Base-by-base conservation (phyloP, 2,888 invertebrate genomes). In the Clepsis dumicolana region DNA sequence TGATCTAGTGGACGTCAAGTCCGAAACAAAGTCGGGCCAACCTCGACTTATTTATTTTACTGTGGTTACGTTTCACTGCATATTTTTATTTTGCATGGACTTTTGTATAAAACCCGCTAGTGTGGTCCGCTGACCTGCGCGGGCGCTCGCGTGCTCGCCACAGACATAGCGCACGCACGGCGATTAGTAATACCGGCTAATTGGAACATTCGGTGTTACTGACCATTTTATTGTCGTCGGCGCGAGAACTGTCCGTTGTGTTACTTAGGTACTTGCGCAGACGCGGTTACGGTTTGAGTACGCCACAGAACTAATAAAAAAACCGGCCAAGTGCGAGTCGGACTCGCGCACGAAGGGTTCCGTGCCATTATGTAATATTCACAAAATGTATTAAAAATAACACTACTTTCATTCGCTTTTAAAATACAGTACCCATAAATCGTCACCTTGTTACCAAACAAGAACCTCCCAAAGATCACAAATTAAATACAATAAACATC, bases 91-190 rank as follows among this genome's bases (percentile, higher is more conserved):
- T 41, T 16, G 8, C 35, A n/a, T n/a, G n/a, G 35, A 10, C 12
- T 35, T 35, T 35, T 5, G 44, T 18, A 57, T 16, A 59, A 56
- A 64, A 64, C 10, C 63, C 59, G 48, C 57, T 52, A 68, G 59
- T 68, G 68, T 64, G 59, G 1, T 24, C 14, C 29, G 27, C 14
- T 38, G 32, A 41, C 57, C 56, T 12, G 65, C 48, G 61, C 24
- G 54, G 41, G 29, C 81, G 86, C 82, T 92, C 88, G 91, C 91
- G 91, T 91, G 91, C 77, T 73, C 38, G 56, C 16, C 65, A 44
- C 67, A 60, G 67, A 60, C 66, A 70, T 57, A 64, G 27, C 35
- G 44, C 57, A 68, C 68, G 67, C 67, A 63, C 52, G 57, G 16
- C 38, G 57, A 68, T 68, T 63, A 56, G 59, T 87, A 86, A 89